phyloP scores from a whole-genome alignment of 1,140 invertebrate genomes.

The Manduca sexta region DNA sequence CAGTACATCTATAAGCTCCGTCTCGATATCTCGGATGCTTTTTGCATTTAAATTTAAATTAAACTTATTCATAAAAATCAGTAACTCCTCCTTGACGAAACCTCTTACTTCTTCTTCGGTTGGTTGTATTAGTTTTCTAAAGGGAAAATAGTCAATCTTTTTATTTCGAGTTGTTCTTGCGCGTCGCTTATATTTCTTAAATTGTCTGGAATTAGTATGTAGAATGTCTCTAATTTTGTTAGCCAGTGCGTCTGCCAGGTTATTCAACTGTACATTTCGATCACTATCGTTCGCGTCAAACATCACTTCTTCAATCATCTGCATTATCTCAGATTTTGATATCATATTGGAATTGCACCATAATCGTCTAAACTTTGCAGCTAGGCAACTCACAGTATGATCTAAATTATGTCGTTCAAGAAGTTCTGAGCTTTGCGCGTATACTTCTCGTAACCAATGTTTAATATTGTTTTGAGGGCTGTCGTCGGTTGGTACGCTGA shows the following conservation, averaged over 20 bases:
- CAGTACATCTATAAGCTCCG: constrained; percentile 27
- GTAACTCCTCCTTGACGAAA: constrained; percentile 21
- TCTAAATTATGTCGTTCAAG: constrained; percentile 16
- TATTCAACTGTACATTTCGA: constrained; percentile 11
- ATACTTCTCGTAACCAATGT: constrained; percentile 25
- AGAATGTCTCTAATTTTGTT: constrained; percentile 16
- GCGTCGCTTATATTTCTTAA: background rate
- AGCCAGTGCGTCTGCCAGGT: constrained; percentile 19
- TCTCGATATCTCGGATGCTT: constrained; percentile 18
- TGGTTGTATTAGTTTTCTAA: constrained; percentile 15
- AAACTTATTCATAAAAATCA: constrained; percentile 13
- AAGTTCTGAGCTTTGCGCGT: constrained; percentile 18
- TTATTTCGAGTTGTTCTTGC: background rate
- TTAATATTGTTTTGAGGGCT: constrained; percentile 15
- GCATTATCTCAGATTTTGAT: constrained; percentile 23
- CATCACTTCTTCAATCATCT: constrained; percentile 20
- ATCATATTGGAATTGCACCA: constrained; percentile 11
- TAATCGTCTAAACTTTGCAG: constrained; percentile 9
- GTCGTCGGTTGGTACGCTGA: background rate
- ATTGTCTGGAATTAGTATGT: background rate
- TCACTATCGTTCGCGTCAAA: constrained; percentile 14
- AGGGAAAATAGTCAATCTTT: background rate
- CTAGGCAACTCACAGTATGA: constrained; percentile 12
- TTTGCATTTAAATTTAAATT: constrained; percentile 8
- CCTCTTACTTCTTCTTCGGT: constrained; percentile 24